Conservation (phyloP, 2,797 vertebrate genomes). For the Zenarchopterus dispar region DNA sequence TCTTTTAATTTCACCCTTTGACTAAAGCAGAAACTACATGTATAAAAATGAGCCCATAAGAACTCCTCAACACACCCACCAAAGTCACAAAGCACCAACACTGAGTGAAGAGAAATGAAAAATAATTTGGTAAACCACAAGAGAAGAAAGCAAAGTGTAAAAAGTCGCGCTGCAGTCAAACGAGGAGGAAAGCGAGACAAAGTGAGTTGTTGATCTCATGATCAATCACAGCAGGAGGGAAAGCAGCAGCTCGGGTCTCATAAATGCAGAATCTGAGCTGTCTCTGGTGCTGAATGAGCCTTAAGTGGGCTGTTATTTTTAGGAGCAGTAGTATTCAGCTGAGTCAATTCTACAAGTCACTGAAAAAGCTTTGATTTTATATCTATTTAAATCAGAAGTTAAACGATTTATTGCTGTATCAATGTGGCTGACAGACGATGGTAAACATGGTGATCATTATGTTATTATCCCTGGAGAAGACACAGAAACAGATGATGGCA, state of each 20-base stretch:
- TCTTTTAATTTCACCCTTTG: background rate
- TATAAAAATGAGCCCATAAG: conserved; percentile 13
- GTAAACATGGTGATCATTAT: conserved; percentile 44
- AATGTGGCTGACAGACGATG: conserved; percentile 52
- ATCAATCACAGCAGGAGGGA: conserved; percentile 21
- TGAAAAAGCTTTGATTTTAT: conserved; percentile 32
- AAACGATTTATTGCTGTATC: conserved; percentile 30
- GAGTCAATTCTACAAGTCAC: conserved; percentile 40
- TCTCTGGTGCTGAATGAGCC: conserved; percentile 31
- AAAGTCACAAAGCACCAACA: background rate
- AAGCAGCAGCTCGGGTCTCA: conserved; percentile 14
- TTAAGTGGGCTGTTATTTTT: conserved; percentile 40
- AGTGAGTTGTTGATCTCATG: conserved; percentile 29
- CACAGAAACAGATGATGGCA: conserved; percentile 33
- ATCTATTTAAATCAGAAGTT: conserved; percentile 35
- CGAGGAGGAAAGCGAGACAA: conserved; percentile 23
- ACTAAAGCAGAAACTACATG: background rate
- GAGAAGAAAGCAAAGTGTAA: conserved; percentile 32
- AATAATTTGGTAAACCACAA: conserved; percentile 17
- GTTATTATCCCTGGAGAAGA: conserved; percentile 30
- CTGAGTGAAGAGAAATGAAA: conserved; percentile 19
- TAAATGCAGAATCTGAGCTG: conserved; percentile 38
- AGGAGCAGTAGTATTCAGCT: conserved; percentile 39
- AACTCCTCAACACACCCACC: conserved; percentile 46
- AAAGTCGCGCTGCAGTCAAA: conserved; percentile 26